These are phyloP conservation scores for Prunella strophiata DNA, from an alignment of 2,797 vertebrate genomes.

Conservation along the genomic window DNA sequence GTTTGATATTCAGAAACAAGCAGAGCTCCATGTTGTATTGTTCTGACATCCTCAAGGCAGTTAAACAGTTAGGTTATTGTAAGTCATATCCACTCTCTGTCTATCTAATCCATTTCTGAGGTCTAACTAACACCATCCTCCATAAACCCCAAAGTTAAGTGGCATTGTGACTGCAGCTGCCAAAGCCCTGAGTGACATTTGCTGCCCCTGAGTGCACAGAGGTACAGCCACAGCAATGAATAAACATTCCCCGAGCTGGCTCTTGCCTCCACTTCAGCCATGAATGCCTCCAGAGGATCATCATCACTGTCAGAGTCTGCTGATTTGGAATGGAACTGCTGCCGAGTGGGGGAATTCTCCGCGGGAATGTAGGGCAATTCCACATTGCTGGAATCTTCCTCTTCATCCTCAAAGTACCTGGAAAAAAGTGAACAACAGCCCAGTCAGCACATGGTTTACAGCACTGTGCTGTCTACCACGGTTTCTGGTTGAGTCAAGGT, in stretches of 20 bases:
- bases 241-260: not conserved
- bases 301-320: conserved; percentile 95
- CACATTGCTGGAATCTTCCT: conserved; percentile 91
- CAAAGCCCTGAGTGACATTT: not conserved
- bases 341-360: conserved; percentile 96
- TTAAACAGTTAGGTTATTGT: not conserved
- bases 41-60: not conserved
- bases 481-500: not conserved
- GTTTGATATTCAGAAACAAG: not conserved
- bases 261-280: conserved; percentile 98
- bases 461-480: not conserved
- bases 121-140: not conserved
- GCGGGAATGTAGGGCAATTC: conserved; percentile 98
- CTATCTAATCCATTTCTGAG: not conserved
- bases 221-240: not conserved
- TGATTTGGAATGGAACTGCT: conserved; percentile 88
- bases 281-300: conserved; percentile 96
- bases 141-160: not conserved
- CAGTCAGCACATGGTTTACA: not conserved
- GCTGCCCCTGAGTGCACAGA: not conserved
- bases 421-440: not conserved
- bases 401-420: conserved; percentile 99
- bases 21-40: not conserved
- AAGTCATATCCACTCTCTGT: not conserved
- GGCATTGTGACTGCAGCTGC: not conserved